Conservation (phyloP, 2,113 vertebrate species). For the Neotoma lepida region DNA sequence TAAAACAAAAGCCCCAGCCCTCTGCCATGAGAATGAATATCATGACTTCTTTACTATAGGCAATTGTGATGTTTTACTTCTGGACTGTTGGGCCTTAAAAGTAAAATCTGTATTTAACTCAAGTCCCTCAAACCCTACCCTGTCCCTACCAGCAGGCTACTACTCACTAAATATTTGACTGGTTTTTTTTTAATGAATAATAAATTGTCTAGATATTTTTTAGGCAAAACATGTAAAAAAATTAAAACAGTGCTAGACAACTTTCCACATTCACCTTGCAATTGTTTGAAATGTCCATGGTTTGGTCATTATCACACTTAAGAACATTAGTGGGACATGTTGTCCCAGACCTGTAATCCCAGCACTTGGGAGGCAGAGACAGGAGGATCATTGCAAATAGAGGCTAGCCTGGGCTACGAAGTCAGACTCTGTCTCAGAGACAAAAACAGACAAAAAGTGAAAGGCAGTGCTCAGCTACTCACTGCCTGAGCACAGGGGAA, state of each 20-base stretch:
- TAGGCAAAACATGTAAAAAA: not conserved
- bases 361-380: not conserved
- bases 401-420: not conserved
- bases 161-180: not conserved
- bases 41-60: not conserved
- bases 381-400: not conserved
- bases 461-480: conserved; percentile 18
- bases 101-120: conserved; percentile 15
- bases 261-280: conserved; percentile 21
- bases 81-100: not conserved
- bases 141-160: too few species aligned
- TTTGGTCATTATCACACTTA: conserved; percentile 14
- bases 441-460: not conserved
- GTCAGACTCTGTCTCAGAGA: not conserved
- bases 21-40: not conserved
- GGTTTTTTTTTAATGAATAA: conserved; percentile 20
- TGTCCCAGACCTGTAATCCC: not conserved
- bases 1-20: not conserved
- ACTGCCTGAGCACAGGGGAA: not conserved
- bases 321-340: not conserved
- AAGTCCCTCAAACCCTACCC: not conserved
- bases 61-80: not conserved
- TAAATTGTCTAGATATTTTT: not conserved
- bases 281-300: not conserved
- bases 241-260: not conserved